These are phyloP conservation scores for Drosophila varians DNA, from an alignment of 1,140 invertebrate species.

Conservation along the genomic window DNA sequence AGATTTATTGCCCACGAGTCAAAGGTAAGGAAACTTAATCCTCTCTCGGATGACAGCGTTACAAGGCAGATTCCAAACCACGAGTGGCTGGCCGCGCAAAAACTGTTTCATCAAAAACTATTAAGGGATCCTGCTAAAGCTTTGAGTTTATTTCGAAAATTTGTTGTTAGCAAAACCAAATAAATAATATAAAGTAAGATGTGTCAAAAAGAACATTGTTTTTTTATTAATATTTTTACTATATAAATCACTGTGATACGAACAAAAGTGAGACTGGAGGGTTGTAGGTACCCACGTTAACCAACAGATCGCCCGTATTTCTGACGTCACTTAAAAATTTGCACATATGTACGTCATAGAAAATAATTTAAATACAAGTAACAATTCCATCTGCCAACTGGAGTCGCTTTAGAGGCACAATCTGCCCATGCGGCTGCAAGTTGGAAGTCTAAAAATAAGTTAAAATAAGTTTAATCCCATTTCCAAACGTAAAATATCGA, in stretches of 20 bases:
- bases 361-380: background rate
- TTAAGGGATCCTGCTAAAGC: slow-evolving; percentile 60
- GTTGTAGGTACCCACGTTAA: too few species aligned
- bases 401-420: slow-evolving; percentile 41
- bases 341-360: background rate
- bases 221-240: too few species aligned
- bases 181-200: slow-evolving; percentile 11
- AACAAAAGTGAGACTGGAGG: too few species aligned
- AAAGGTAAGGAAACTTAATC: slow-evolving; percentile 39
- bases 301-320: too few species aligned
- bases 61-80: slow-evolving; percentile 62
- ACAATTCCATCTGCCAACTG: slow-evolving; percentile 59
- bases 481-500: too few species aligned
- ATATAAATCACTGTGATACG: too few species aligned
- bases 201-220: too few species aligned
- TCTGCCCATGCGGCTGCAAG: slow-evolving; percentile 30
- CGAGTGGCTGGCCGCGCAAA: slow-evolving; percentile 66
- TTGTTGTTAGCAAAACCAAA: slow-evolving; percentile 73
- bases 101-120: slow-evolving; percentile 65
- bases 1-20: slow-evolving; percentile 62
- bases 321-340: too few species aligned
- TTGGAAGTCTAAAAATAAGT: slow-evolving; percentile 10
- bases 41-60: slow-evolving; percentile 27
- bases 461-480: too few species aligned
- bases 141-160: slow-evolving; percentile 75